Evolutionary conservation across 2,113 vertebrate genomes (phyloP).

Genomic region (Oryzias curvinotus): DNA sequence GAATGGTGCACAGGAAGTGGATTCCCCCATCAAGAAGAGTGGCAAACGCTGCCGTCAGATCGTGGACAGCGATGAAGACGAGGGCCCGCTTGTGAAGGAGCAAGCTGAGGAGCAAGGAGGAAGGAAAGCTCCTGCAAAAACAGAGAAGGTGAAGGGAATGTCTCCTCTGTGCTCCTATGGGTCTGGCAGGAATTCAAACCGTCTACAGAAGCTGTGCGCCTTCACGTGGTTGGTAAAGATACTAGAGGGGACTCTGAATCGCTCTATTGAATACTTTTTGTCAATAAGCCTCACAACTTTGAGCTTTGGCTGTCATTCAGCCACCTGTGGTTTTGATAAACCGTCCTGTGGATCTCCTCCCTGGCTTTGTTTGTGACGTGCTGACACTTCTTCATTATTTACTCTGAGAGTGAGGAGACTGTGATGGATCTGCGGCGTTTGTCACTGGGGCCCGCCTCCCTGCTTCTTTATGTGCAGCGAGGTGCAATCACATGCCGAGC

Average conservation of each 20-base stretch:
- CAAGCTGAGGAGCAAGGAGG: conserved; percentile 30
- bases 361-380: conserved; percentile 11
- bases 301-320: conserved; percentile 21
- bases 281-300: conserved; percentile 41
- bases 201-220: too few species aligned
- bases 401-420: conserved; percentile 6
- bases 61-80: conserved; percentile 83
- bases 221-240: too few species aligned
- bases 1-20: conserved; percentile 69
- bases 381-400: conserved; percentile 23
- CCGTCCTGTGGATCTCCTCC: conserved; percentile 14
- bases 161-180: too few species aligned
- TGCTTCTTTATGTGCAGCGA: conserved; percentile 6
- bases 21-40: conserved; percentile 78
- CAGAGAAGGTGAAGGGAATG: conserved; percentile 39
- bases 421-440: not conserved
- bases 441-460: conserved; percentile 4
- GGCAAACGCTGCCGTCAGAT: conserved; percentile 73
- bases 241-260: conserved; percentile 16
- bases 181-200: not conserved
- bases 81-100: conserved; percentile 56
- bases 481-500: conserved; percentile 1
- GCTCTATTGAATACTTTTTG: conserved; percentile 14
- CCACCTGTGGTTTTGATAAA: conserved; percentile 52
- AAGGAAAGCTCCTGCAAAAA: conserved; percentile 12